Base-by-base conservation (phyloP, 1,140 invertebrate species). In the Drosophila murphyi region DNA sequence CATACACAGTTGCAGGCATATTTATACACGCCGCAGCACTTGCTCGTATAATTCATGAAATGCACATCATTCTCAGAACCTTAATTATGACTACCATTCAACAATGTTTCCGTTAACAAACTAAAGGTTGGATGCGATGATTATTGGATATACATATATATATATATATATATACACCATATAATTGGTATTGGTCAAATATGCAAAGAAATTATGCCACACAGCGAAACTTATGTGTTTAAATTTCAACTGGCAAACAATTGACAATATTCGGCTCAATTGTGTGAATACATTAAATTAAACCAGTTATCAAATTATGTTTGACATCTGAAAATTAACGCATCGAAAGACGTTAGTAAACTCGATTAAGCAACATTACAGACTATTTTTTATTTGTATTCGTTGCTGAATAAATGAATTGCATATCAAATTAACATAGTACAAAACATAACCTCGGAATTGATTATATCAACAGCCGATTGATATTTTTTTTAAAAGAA, bases 31-130 rank as follows among this genome's bases (percentile, higher is more conserved):
- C 68, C 62, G 57, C 72, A 76, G 60, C 63, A 87, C 61, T 71
- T 78, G 63, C 64, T 72, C 74, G 76, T 74, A 88, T 88, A 83
- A 87, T 88, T 87, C 80, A 88, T 89, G 83, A 87, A 89, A 87
- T 87, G 83, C 83, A 87, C 83, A 88, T 87, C 82, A 88, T 88
- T 88, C 76, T 80, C 83, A 77, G 68, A 80, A 80, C 83, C 83
- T 83, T 72, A 77, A 83, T 87, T 88, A 87, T 88, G 83, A 83
- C 72, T 80, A 54, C 69, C 83, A 81, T 74, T 80, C 67, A 56
- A 78, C 70, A 71, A 76, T 76, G 68, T 70, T 37, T 69, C 62
- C 68, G 61, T 63, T 68, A 37, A 65, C 78, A 60, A 35, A 62
- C 67, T 41, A 43, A 52, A 64, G 64, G 48, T 63, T 54, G 68